Evolutionary conservation across 2,888 invertebrate species (phyloP), one percentile per base, ranked within the genome.

Genomic region (Megaustenia siamemsis): DNA sequence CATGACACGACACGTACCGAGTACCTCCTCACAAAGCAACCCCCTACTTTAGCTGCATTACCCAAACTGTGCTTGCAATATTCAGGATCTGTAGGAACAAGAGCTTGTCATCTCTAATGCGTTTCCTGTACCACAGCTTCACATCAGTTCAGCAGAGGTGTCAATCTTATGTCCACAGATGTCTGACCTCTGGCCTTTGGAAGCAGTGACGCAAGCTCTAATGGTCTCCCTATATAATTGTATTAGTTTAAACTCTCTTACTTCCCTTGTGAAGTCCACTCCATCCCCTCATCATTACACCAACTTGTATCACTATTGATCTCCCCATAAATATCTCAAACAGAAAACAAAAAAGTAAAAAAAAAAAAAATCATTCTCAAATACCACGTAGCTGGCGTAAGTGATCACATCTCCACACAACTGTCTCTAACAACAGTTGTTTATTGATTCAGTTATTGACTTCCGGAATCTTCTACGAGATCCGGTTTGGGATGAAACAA

Each of bases 51-150:
- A 28, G 32, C 49, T 73, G 45, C 73, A 73, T 73, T 73, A 73
- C 49, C 32, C 3, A 45, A 49, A 32, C 73, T 12, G 49, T 10
- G 18, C 49, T 32, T 73, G 49, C 73, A 73, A 32, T 49, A 32
- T 49, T 18, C 49, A 49, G 28, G 49, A 73, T 73, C 49, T 32
- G 73, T 73, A 73, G 28, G 49, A 43, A 49, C 10, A 73, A 49
- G 35, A 32, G 32, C 45, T 18, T 73, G 73, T 49, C 73, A 73
- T 2, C 24, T 32, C 21, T 49, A 73, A 73, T 73, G 73, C 49
- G 73, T 35, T 73, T 73, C 49, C 73, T 73, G 73, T 49, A 73
- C 73, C 49, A 73, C 32, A 32, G 18, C 49, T 73, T 49, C 49
- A 49, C 32, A n/a, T 18, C 73, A 73, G 32, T 28, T 49, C 32